Evolutionary conservation across 2,888 invertebrate genomes (phyloP), one percentile per base, ranked within the genome.

Genomic region (Scelioninae gen. 1): DNA sequence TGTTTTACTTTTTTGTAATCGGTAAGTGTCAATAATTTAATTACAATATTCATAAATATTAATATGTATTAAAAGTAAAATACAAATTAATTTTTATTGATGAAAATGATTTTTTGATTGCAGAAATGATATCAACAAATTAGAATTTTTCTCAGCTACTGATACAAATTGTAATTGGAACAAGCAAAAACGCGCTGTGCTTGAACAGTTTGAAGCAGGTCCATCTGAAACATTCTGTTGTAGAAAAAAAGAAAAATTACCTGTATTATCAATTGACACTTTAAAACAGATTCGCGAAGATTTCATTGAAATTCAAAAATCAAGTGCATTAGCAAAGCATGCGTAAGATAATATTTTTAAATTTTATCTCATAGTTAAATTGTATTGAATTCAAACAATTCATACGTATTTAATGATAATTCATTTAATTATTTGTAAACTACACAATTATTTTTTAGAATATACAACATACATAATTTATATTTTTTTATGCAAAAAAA

Each of bases 181-280:
- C 53, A 51, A 49, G 43, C 43, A 43, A 43, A 75, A 75, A 56
- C 38, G 16, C 23, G n/a, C 75, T 13, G 34, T 47, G 16, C 32
- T 56, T 31, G 75, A 75, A 47, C 75, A 75, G n/a, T 75, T 75
- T 56, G 56, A 75, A 49, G 56, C 75, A n/a, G 15, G 10, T 31
- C 65, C 56, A 34, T 45, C 13, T 7, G 55, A 55, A 56, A 40
- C 29, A 0, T 65, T 75, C 49, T 75, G 75, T 49, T 75, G 65
- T 16, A 5, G 16, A 1, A 75, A 75, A 10, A 45, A 47, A 56
- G 45, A 56, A 15, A 5, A 10, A 8, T 43, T 43, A 10, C 43
- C 43, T 5, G 6, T 31, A 16, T 43, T 72, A 9, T 51, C 62
- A 72, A 32, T 16, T 43, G 56, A 55, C 32, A 55, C 32, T 11